phyloP scores from a whole-genome alignment of 2,888 invertebrate genomes.

The Drosophila anomelani region DNA sequence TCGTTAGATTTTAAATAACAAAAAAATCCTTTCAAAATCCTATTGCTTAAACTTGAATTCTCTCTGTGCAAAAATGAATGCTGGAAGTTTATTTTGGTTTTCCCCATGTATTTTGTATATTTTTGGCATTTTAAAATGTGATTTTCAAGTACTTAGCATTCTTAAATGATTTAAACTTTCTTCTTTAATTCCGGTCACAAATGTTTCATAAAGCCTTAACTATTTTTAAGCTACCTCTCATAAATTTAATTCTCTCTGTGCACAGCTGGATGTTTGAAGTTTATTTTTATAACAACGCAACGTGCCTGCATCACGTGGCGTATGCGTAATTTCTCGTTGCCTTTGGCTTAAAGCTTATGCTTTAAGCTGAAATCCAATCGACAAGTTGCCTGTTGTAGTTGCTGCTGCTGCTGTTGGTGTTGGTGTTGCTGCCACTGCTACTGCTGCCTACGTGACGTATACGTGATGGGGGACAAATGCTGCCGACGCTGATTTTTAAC shows the following conservation, averaged over 20 bases:
- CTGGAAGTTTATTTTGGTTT: conserved; percentile 36
- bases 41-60: neutral
- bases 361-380: conserved; percentile 64
- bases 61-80: conserved; percentile 13
- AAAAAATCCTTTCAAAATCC: no score
- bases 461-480: conserved; percentile 75
- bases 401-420: conserved; percentile 6
- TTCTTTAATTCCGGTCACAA: conserved; percentile 2
- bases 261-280: conserved; percentile 47
- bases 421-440: neutral
- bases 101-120: neutral
- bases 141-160: conserved; percentile 16
- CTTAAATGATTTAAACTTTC: conserved; percentile 10
- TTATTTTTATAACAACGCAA: conserved; percentile 32
- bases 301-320: conserved; percentile 39
- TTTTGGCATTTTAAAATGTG: conserved; percentile 1
- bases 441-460: conserved; percentile 62
- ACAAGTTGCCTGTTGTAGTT: conserved; percentile 67
- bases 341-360: conserved; percentile 26
- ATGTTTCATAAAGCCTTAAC: neutral
- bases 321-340: conserved; percentile 44
- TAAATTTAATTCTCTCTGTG: conserved; percentile 9
- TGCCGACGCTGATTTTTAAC: conserved; percentile 67
- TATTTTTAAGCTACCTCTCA: neutral
- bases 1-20: no score